Evolutionary conservation across 2,888 invertebrate species (phyloP), one percentile per base, ranked within the genome.

Genomic region (Protodeltote pygarga): DNA sequence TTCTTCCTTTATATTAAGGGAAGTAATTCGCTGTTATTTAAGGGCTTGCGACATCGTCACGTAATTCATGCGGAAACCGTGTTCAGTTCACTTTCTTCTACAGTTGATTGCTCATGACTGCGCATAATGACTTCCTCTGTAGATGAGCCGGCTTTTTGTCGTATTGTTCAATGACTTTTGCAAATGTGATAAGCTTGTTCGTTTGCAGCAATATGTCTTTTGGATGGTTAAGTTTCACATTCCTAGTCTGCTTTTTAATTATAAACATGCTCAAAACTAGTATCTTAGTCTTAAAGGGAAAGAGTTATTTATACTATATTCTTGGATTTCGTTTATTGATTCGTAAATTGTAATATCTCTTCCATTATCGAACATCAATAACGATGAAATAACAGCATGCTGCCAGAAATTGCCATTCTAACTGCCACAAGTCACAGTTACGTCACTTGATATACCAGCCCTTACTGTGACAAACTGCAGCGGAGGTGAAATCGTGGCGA

Each of bases 401-500:
- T 31, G 38, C 47, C 31, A 5, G 20, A 52, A 50, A 55, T 41
- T 41, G 8, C 14, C 40, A 39, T 39, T 59, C 38, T 52, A 29
- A 53, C 47, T 41, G 48, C 33, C 40, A 55, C 35, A 60, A 62
- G 58, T 67, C 19, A 51, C 41, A 60, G 65, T 77, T 65, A 65
- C 67, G 42, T 58, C 64, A 68, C 60, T 38, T 48, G 59, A 48
- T 29, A 45, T 11, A 14, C 20, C 38, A 59, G 55, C 71, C 67
- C 71, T 59, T 62, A 37, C 42, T 55, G 72, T 66, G 71, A 70
- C 71, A 74, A 67, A 70, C 59, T 67, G 48, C 54, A 64, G 25
- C 33, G 45, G 46, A 50, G 47, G 69, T 76, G 77, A 80, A 81
- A 83, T 77, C 77, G 63, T 45, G 57, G 78, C 73, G 83, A 83